phyloP scores from a whole-genome alignment of 2,888 invertebrate species.

The Philonicus albiceps region DNA sequence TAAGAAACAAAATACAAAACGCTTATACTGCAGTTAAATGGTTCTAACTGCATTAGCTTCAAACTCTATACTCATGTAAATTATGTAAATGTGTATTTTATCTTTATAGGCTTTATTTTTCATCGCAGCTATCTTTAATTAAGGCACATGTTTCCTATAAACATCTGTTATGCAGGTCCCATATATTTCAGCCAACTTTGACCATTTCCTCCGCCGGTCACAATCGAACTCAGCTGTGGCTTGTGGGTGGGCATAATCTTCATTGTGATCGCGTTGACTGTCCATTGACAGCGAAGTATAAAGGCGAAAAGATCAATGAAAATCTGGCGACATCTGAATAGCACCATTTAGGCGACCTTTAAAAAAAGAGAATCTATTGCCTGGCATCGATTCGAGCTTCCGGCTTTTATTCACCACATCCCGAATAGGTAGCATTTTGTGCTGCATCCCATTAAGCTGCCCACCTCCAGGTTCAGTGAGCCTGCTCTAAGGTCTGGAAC shows the following conservation, averaged over 20 bases:
- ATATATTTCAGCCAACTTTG: neutral
- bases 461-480: neutral
- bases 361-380: neutral
- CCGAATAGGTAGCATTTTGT: constrained; percentile 23
- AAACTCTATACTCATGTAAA: neutral
- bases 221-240: neutral
- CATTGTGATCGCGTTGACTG: neutral
- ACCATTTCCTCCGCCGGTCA: neutral
- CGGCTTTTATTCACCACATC: constrained; percentile 8
- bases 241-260: neutral
- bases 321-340: constrained; percentile 21
- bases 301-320: neutral
- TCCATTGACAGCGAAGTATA: constrained; percentile 7
- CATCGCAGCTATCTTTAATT: neutral
- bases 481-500: neutral
- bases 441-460: constrained; percentile 31
- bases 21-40: neutral
- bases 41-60: neutral
- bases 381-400: constrained; percentile 9
- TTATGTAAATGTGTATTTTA: neutral
- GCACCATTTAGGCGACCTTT: neutral
- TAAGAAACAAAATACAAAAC: too few species aligned
- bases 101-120: neutral
- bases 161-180: neutral
- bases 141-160: neutral